phyloP scores from a whole-genome alignment of 2,113 vertebrate species.

The Callaeas wilsoni region DNA sequence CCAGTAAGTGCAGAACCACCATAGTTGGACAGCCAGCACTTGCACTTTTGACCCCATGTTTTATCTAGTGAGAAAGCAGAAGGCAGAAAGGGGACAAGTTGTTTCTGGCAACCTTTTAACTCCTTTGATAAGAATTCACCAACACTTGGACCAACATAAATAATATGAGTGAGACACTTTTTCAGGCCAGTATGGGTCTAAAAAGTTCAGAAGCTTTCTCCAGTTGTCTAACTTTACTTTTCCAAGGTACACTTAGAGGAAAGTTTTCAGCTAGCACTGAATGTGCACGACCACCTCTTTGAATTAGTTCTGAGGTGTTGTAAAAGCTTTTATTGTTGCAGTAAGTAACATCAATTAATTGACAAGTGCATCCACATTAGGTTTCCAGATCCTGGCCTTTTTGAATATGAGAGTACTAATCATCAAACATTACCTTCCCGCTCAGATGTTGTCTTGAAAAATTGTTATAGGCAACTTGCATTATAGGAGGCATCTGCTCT shows the following conservation, averaged over 20 bases:
- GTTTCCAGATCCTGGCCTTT: background rate
- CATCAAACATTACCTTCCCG: background rate
- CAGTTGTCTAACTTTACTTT: background rate
- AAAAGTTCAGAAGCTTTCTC: background rate
- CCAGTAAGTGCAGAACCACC: background rate
- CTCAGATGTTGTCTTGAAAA: background rate
- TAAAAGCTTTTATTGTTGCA: constrained; percentile 1
- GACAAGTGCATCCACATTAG: background rate
- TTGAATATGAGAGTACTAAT: background rate
- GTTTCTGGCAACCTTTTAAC: background rate
- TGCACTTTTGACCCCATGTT: background rate
- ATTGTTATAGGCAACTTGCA: background rate
- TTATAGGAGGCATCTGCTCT: background rate
- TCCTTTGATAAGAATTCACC: background rate
- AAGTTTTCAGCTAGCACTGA: background rate
- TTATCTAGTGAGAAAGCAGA: background rate
- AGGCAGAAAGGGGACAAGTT: background rate
- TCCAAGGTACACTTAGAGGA: background rate
- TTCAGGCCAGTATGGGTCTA: background rate
- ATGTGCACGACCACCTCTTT: background rate
- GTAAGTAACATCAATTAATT: background rate
- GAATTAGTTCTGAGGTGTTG: background rate
- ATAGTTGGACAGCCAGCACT: background rate
- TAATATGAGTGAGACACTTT: background rate
- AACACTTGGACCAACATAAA: background rate